A percentile compares a stretch with the other conserved stretches of the same genome.
Evolutionary conservation across 2,797 vertebrate species (phyloP).

Genomic region (Onychomys torridus): DNA sequence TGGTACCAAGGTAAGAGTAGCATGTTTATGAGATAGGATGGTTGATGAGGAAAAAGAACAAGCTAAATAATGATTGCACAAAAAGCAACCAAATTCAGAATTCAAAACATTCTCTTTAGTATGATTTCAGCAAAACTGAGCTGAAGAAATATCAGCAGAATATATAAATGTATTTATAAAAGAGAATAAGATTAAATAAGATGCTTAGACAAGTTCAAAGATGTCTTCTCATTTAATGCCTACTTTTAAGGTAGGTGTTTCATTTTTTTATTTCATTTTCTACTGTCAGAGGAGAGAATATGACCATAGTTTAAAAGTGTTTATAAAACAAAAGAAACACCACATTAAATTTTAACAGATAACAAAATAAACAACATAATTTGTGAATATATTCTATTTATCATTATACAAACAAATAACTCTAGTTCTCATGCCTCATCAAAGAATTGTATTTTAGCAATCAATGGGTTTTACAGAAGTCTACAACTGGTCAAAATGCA

Average conservation of each 20-base stretch:
- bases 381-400: background rate
- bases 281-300: background rate
- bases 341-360: background rate
- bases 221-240: background rate
- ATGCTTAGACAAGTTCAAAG: background rate
- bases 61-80: background rate
- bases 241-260: background rate
- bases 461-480: background rate
- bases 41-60: background rate
- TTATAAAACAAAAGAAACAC: background rate
- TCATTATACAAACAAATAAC: background rate
- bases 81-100: background rate
- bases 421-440: background rate
- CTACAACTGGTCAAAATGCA: background rate
- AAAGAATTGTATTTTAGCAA: background rate
- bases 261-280: background rate
- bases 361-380: background rate
- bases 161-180: background rate
- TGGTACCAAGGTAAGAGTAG: slow-evolving; percentile 43
- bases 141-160: background rate
- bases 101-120: slow-evolving; percentile 9
- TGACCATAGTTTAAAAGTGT: background rate
- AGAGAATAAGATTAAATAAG: background rate
- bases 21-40: background rate
- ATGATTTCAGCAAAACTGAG: background rate